Conservation (phyloP, 2,888 invertebrate genomes). For the Seira sanloemensis region DNA sequence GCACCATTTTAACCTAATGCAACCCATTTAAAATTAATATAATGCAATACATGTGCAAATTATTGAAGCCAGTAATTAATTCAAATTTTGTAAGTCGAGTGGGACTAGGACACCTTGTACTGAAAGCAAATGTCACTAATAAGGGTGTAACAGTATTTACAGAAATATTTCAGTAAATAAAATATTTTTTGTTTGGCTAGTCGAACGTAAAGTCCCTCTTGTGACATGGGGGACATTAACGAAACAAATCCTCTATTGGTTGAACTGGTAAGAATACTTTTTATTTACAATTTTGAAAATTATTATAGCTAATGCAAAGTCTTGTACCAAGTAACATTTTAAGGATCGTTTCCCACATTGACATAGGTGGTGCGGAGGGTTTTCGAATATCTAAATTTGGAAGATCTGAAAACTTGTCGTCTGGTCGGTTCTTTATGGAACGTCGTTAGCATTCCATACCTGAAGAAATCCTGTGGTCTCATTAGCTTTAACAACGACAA, state of each 20-base stretch:
- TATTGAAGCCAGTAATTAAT: too few species aligned
- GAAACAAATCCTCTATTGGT: slow-evolving; percentile 17
- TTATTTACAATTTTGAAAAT: too few species aligned
- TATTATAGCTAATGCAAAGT: too few species aligned
- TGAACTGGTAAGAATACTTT: slow-evolving; percentile 33
- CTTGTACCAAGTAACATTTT: too few species aligned
- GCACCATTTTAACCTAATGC: too few species aligned
- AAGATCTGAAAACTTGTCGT: slow-evolving; percentile 57
- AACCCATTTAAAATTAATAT: too few species aligned
- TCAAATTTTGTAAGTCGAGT: too few species aligned
- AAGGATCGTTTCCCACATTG: too few species aligned
- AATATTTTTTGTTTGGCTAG: not conserved
- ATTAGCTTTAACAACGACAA: slow-evolving; percentile 68
- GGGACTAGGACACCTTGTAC: too few species aligned
- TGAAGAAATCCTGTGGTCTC: slow-evolving; percentile 34
- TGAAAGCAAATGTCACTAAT: not conserved
- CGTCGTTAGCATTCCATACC: slow-evolving; percentile 32
- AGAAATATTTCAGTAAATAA: too few species aligned
- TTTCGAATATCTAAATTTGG: slow-evolving; percentile 37
- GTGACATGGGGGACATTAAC: not conserved
- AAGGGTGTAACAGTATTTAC: not conserved
- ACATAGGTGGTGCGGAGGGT: slow-evolving; percentile 62
- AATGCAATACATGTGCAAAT: too few species aligned
- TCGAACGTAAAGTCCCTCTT: not conserved
- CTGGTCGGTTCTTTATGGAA: slow-evolving; percentile 64